Evolutionary conservation across 2,797 vertebrate species (phyloP).

Genomic region (Moxostoma hubbsi): DNA sequence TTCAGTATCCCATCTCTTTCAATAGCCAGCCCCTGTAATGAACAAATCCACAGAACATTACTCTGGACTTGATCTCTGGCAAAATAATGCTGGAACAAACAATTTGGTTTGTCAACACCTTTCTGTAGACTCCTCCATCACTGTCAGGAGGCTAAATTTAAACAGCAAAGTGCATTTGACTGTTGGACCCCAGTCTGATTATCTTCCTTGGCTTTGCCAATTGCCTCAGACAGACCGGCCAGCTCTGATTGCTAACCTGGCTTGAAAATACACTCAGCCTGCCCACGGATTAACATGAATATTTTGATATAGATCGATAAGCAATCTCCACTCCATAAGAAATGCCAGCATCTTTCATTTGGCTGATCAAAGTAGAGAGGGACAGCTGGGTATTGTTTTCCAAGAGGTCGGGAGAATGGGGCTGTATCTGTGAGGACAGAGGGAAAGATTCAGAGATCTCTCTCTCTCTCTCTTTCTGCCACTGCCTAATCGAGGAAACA

Average conservation of each 20-base stretch:
- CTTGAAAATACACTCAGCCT: constrained; percentile 97
- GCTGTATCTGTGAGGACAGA: constrained; percentile 82
- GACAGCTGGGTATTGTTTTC: constrained; percentile 98
- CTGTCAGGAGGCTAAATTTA: constrained; percentile 99
- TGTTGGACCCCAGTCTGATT: constrained; percentile 99
- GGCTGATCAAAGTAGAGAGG: constrained; percentile 95
- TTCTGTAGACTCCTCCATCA: constrained; percentile 99
- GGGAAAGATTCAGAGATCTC: constrained; percentile 67
- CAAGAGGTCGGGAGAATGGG: constrained; percentile 81
- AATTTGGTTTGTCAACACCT: constrained; percentile 99
- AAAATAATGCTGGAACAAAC: constrained; percentile 99
- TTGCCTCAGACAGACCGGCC: constrained; percentile 96
- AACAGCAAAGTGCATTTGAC: constrained; percentile 99
- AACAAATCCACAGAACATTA: constrained; percentile 99
- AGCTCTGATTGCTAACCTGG: constrained; percentile 99
- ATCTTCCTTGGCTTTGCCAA: constrained; percentile 97
- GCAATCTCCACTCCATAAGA: constrained; percentile 99
- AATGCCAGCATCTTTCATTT: constrained; percentile 99
- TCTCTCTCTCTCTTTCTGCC: constrained; percentile 56
- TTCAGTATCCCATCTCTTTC: constrained; percentile 49
- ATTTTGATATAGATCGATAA: constrained; percentile 99
- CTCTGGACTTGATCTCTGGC: constrained; percentile 99
- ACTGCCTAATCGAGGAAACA: constrained; percentile 91
- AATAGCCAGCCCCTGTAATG: constrained; percentile 84
- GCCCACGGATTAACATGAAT: constrained; percentile 98